These are phyloP conservation scores for Yponomeuta plumbellus DNA, from an alignment of 2,888 invertebrate genomes.

Conservation along the genomic window DNA sequence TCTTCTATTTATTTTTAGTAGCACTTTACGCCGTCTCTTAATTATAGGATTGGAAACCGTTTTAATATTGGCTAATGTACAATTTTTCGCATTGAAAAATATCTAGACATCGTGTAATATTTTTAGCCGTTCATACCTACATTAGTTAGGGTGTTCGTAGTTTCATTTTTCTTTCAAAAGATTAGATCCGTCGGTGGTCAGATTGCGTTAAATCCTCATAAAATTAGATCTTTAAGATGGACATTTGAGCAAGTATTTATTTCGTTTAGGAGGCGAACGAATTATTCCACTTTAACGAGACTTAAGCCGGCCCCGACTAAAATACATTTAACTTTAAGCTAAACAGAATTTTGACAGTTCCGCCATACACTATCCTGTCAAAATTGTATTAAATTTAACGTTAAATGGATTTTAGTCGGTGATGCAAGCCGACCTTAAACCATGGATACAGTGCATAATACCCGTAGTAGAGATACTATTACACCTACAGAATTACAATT, in stretches of 20 bases:
- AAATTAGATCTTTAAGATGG: background rate
- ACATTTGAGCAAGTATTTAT: background rate
- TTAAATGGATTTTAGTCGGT: too few relatives aligned
- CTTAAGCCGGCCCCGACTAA: too few relatives aligned
- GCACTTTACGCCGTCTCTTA: background rate
- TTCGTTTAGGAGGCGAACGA: background rate
- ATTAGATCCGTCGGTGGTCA: background rate
- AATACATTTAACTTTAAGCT: too few relatives aligned
- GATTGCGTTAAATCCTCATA: background rate
- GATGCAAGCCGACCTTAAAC: too few relatives aligned
- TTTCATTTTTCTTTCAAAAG: background rate
- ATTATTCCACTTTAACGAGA: background rate
- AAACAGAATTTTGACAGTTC: too few relatives aligned
- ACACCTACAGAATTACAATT: constrained; percentile 3
- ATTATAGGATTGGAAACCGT: background rate
- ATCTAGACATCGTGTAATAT: background rate
- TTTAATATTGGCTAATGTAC: background rate
- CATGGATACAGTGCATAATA: too few relatives aligned
- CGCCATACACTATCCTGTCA: too few relatives aligned
- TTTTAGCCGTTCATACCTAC: background rate
- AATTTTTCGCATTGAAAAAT: too few relatives aligned
- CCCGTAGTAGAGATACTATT: background rate
- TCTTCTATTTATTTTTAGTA: constrained; percentile 32
- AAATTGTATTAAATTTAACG: too few relatives aligned
- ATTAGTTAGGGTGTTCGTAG: background rate